Percentiles rank a stretch among this genome's conserved stretches.
phyloP scores from a whole-genome alignment of 37 sponge, comb jelly and placozoan genomes.

The Halichondria panicea region DNA sequence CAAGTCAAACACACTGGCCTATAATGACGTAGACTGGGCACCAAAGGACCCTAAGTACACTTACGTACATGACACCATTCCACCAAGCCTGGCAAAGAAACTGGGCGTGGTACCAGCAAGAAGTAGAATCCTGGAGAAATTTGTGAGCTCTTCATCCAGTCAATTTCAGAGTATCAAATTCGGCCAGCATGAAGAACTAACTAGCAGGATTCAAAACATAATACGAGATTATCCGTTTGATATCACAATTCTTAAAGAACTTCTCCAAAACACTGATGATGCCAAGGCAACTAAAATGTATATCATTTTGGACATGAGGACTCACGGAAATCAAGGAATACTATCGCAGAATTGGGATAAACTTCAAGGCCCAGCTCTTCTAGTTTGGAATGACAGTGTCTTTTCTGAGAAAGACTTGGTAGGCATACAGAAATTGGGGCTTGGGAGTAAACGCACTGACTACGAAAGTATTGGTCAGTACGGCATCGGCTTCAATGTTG shows the following conservation, averaged over 20 bases:
- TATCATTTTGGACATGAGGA: constrained; percentile 74
- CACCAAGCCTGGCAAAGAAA: constrained; percentile 6
- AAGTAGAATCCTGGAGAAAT: neutral
- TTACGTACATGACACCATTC: constrained; percentile 22
- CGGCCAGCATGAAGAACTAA: constrained; percentile 82
- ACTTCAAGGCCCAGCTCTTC: constrained; percentile 77
- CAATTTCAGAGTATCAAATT: constrained; percentile 21
- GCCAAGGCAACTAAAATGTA: constrained; percentile 77
- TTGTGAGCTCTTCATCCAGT: neutral
- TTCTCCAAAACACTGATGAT: constrained; percentile 94
- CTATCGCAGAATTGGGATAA: constrained; percentile 60
- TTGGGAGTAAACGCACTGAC: constrained; percentile 73
- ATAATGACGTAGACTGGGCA: constrained; percentile 44
- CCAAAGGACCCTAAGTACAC: constrained; percentile 6
- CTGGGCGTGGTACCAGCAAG: constrained; percentile 11
- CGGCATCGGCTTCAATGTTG: constrained; percentile 90
- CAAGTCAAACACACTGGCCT: constrained; percentile 14
- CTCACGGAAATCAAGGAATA: constrained; percentile 37
- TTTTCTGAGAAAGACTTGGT: constrained; percentile 71
- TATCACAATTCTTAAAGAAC: constrained; percentile 78
- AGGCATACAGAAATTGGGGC: constrained; percentile 76
- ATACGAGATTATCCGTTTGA: constrained; percentile 67
- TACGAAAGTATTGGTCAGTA: constrained; percentile 73
- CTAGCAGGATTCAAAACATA: constrained; percentile 73
- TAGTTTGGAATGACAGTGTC: constrained; percentile 67